Base-by-base conservation (phyloP, 2,113 vertebrate genomes). In the Sialia sialis region DNA sequence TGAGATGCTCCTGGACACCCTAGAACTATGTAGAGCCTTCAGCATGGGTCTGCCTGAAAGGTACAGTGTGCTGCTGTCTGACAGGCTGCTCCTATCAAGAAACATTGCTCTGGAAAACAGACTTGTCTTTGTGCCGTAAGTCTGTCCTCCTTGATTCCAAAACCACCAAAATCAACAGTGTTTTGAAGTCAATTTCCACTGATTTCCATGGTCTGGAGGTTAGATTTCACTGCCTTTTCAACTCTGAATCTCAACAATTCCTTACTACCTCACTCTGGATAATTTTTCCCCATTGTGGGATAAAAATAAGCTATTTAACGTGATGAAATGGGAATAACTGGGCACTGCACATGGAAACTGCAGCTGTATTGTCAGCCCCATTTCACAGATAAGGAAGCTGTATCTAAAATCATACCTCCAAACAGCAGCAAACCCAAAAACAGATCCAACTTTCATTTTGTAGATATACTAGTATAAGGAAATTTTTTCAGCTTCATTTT, bases 191-290 rank as follows among this genome's bases (percentile, higher is more conserved):
- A 41, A 27, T 73, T 93, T 77, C 59, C 85, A 88, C 41, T 80
- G 34, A 93, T 74, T 96, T 94, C 68, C 51, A 48, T 60, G 48
- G 64, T 80, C 60, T 78, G 32, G 43, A 90, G 73, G 84, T 92
- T 67, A 78, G 64, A 84, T 95, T 95, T 92, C 84, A 32, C 84
- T 90, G 76, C 30, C 29, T 86, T 89, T 93, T 85, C 75, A 93
- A 9, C 25, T 38, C 13, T 34, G 52, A 64, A 69, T 92, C 76
- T 70, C 56, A 75, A 7, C 34, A 64, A 8, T 87, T 90, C 84
- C 77, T 39, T 41, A 25, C 49, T 8, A 17, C 75, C 46, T 92
- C 4, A 1, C n/a, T 87, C 60, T 94, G 73, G n/a, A 48, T 89
- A 41, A 59, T 87, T 70, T 77, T 58, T 32, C 41, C 52, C 16